Evolutionary conservation across 92 coral and sea anemone species (phyloP).

Genomic region (Zoanthus sansibaricus): DNA sequence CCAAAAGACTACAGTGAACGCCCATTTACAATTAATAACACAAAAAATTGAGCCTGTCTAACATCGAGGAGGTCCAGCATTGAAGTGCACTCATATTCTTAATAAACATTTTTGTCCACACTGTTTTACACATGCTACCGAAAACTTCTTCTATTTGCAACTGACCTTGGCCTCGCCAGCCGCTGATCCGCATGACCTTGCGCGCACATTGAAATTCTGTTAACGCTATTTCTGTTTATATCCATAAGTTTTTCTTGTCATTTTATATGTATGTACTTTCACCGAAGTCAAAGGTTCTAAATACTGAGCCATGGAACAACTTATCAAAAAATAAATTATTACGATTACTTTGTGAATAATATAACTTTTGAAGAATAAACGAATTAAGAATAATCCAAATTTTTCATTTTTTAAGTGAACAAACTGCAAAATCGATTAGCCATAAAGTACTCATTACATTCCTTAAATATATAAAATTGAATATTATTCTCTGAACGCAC

Average conservation of each 20-base stretch:
- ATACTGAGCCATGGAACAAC: too few relatives aligned
- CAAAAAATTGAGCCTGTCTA: neutral
- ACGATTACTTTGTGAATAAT: neutral
- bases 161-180: too few relatives aligned
- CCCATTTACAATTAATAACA: neutral
- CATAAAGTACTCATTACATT: constrained; percentile 23
- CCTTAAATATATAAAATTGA: constrained; percentile 28
- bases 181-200: too few relatives aligned
- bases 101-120: constrained; percentile 12
- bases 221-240: neutral
- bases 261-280: too few relatives aligned
- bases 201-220: too few relatives aligned
- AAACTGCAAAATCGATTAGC: constrained; percentile 27
- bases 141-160: neutral
- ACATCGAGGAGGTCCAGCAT: constrained; percentile 28
- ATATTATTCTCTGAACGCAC: neutral
- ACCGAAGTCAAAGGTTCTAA: too few relatives aligned
- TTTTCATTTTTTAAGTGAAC: neutral
- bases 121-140: neutral
- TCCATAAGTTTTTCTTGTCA: neutral
- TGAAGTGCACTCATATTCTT: constrained; percentile 16
- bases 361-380: neutral
- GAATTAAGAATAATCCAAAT: neutral
- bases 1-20: neutral
- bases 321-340: too few relatives aligned